phyloP scores from a whole-genome alignment of 2,797 vertebrate genomes.

The Sitta carolinensis region DNA sequence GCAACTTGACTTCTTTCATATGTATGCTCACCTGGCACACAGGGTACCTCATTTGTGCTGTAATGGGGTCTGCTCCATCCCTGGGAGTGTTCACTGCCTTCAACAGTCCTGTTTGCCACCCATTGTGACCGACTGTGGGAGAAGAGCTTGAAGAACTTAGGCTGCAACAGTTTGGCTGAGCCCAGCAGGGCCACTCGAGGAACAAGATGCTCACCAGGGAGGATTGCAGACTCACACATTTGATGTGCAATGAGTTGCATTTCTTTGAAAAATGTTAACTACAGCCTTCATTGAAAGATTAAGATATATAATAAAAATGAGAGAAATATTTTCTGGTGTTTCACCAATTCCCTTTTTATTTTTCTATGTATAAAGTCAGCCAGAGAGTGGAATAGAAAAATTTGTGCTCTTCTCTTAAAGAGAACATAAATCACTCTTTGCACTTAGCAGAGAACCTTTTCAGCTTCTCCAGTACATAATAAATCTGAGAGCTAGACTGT shows the following conservation, averaged over 20 bases:
- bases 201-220: neutral
- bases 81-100: neutral
- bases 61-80: neutral
- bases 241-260: neutral
- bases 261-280: neutral
- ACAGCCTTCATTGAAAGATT: neutral
- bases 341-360: neutral
- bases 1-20: neutral
- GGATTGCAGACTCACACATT: neutral
- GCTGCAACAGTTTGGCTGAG: neutral
- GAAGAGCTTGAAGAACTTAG: neutral
- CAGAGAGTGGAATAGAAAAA: neutral
- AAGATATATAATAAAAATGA: neutral
- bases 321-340: neutral
- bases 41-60: neutral
- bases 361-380: neutral
- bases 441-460: neutral
- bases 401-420: neutral
- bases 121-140: neutral
- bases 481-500: neutral
- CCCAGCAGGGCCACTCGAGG: neutral
- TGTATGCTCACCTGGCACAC: rapidly evolving
- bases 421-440: neutral
- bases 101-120: neutral
- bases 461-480: neutral